A percentile compares a stretch with the other conserved stretches of the same genome.
phyloP scores from a whole-genome alignment of 2,888 invertebrate species.

The Melieria crassipennis region DNA sequence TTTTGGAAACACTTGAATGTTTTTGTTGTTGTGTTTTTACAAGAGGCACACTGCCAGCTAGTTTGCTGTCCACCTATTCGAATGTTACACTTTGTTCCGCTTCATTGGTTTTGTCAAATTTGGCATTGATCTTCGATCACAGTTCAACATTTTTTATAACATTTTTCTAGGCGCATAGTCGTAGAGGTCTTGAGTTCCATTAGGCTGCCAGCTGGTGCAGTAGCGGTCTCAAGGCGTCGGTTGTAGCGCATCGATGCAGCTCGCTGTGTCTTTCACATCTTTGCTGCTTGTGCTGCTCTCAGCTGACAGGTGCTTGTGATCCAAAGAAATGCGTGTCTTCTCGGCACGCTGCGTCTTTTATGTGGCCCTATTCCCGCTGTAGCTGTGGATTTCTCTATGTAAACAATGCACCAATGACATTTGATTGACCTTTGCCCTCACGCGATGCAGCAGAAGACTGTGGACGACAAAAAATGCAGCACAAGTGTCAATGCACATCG shows the following conservation, averaged over 20 bases:
- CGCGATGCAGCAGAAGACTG: no score
- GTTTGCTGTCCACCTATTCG: conserved; percentile 41
- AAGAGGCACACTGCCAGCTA: conserved; percentile 12
- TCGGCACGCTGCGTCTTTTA: neutral
- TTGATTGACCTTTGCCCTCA: conserved; percentile 19
- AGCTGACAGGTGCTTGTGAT: conserved; percentile 4
- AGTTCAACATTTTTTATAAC: no score
- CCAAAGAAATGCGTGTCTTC: no score
- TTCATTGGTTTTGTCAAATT: conserved; percentile 18
- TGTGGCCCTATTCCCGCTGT: conserved; percentile 26
- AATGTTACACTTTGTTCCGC: conserved; percentile 47
- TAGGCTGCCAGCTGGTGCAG: no score
- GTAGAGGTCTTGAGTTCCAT: no score
- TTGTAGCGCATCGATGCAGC: no score
- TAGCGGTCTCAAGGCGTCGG: no score
- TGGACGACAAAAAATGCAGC: no score
- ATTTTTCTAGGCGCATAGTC: no score
- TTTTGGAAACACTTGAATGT: neutral
- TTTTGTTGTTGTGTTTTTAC: neutral
- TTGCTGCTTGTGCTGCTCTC: conserved; percentile 5
- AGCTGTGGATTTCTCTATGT: conserved; percentile 31
- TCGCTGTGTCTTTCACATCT: no score
- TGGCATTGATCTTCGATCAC: neutral
- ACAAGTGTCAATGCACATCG: no score
- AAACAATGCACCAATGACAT: conserved; percentile 12